These are phyloP conservation scores for Syrmaticus mikado DNA, from an alignment of 2,113 vertebrate species.

Conservation along the genomic window DNA sequence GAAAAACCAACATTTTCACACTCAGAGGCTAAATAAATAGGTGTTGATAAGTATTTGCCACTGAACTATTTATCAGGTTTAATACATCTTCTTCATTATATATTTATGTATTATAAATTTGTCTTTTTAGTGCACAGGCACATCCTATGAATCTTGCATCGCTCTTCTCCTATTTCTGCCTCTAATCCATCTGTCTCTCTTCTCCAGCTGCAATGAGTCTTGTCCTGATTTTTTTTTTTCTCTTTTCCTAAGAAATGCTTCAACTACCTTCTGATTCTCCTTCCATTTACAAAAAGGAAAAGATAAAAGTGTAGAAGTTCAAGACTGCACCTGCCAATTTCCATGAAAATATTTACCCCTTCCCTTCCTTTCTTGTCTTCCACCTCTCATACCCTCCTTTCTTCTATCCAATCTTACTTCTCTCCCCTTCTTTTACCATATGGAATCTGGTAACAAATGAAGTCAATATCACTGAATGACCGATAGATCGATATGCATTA, in stretches of 20 bases:
- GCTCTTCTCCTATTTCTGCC: fast-evolving
- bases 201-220: not conserved
- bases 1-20: fast-evolving
- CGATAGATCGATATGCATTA: not conserved
- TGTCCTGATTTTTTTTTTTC: not conserved
- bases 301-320: not conserved
- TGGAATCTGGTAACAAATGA: not conserved
- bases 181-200: not conserved
- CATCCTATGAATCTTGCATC: not conserved
- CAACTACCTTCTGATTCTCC: not conserved
- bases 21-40: not conserved
- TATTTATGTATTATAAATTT: not conserved
- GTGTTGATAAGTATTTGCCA: not conserved
- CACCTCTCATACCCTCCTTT: fast-evolving
- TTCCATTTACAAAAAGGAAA: not conserved
- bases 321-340: not conserved
- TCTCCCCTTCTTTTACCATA: not conserved
- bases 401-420: too few species aligned
- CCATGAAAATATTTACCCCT: not conserved
- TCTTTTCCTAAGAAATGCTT: not conserved
- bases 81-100: not conserved
- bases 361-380: not conserved
- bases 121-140: not conserved
- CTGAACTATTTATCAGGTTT: not conserved
- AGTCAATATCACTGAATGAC: fast-evolving